A percentile compares a stretch with the other conserved stretches of the same genome.
Conservation (phyloP, 2,797 vertebrate species). For the Pangasius sanitwongsei region DNA sequence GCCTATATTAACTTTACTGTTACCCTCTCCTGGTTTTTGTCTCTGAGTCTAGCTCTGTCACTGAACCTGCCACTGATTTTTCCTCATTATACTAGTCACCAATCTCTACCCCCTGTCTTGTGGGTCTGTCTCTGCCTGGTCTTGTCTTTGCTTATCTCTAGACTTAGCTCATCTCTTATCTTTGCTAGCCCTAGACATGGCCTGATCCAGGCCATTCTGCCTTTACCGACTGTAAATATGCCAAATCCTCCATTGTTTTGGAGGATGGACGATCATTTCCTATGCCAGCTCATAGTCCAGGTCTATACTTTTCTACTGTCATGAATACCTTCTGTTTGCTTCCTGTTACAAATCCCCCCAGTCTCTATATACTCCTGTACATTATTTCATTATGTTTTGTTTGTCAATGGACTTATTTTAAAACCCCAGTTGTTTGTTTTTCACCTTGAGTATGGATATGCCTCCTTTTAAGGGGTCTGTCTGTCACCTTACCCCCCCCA, state of each 20-base stretch:
- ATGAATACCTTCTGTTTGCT: neutral
- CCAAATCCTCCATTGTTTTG: neutral
- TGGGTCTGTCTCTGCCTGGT: neutral
- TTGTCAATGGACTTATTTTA: neutral
- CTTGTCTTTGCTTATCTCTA: neutral
- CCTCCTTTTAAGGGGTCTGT: neutral
- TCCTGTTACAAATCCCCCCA: neutral
- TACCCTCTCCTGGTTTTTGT: neutral
- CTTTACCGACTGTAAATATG: neutral
- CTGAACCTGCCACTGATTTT: neutral
- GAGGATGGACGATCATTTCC: neutral
- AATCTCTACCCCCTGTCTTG: neutral
- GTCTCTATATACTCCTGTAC: neutral
- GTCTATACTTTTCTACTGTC: neutral
- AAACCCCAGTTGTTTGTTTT: neutral
- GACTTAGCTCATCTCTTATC: neutral
- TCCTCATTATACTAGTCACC: neutral
- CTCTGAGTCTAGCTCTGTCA: neutral
- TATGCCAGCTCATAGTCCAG: neutral
- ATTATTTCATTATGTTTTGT: neutral
- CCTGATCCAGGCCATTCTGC: neutral
- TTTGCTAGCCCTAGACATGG: neutral
- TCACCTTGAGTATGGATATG: neutral
- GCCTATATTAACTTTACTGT: neutral
- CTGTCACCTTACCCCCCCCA: neutral